Base-by-base conservation (phyloP, 2,888 invertebrate species). In the Troides oblongomaculatus region DNA sequence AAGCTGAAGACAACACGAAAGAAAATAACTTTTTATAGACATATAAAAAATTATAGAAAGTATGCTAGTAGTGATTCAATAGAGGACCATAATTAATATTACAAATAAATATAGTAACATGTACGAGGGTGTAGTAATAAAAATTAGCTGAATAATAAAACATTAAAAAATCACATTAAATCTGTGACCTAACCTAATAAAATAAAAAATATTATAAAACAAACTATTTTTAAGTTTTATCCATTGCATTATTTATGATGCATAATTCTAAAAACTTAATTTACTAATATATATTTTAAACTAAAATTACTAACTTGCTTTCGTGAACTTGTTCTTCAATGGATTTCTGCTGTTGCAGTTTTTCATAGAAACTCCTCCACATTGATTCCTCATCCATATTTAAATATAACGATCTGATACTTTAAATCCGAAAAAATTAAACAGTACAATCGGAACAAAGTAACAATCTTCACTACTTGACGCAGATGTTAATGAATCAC, bases 351-450 rank as follows among this genome's bases (percentile, higher is more conserved):
- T 94, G 93, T 76, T 94, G 94, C 72, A 95, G 83, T 79, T 94
- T 95, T 68, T 95, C 94, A 79, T 95, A 96, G 80, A 96, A 95
- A 72, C 94, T 94, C 87, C 94, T 96, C 96, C 96, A 96, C 96
- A 96, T 96, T 17, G 93, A 90, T 81, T 96, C 96, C 87, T 96
- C 96, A 86, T 95, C 94, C 94, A 90, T 93, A 77, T 73, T 77
- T 70, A 56, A 56, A 53, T 46, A 53, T n/a, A 53, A 63, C 30
- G 60, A 63, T 65, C 61, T 63, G 53, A 62, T 53, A 73, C n/a
- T 66, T 63, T 18, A 64, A 56, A 39, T 62, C 36, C 66, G 68
- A 64, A 68, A 50, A 63, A n/a, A 53, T 30, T n/a, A 57, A 68
- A 21, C 60, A 62, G 62, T 62, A 10, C 46, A 30, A n/a, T 39